These are phyloP conservation scores for Lasioglossum zephyrum DNA, from an alignment of 2,888 invertebrate genomes.

Conservation along the genomic window DNA sequence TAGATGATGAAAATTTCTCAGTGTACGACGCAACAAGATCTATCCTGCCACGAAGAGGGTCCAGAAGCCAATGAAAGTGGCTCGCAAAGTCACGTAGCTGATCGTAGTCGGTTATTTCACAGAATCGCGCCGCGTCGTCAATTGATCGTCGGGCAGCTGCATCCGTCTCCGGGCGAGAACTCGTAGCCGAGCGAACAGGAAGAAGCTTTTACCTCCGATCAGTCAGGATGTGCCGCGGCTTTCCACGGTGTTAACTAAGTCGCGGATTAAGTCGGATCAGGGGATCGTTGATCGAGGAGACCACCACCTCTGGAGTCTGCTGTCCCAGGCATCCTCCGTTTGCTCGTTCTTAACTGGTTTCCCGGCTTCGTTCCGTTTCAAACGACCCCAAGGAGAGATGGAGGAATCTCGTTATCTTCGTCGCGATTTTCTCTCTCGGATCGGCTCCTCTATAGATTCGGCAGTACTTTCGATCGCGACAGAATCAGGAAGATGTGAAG, in stretches of 20 bases:
- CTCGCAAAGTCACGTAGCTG: background rate
- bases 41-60: too few species aligned
- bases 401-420: constrained; percentile 56
- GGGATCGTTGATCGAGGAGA: constrained; percentile 60
- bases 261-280: constrained; percentile 67
- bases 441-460: background rate
- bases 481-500: background rate
- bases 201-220: constrained; percentile 33
- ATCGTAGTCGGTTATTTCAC: background rate
- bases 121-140: background rate
- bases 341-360: constrained; percentile 58
- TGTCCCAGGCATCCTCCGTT: constrained; percentile 44
- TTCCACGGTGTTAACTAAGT: constrained; percentile 64
- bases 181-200: background rate
- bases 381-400: constrained; percentile 38
- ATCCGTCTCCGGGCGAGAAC: background rate
- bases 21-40: too few species aligned
- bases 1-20: too few species aligned
- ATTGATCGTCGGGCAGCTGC: background rate
- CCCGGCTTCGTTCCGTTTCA: constrained; percentile 50
- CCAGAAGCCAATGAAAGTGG: background rate
- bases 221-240: constrained; percentile 41
- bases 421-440: background rate
- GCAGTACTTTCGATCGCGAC: background rate
- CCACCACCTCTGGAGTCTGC: constrained; percentile 13